Percentiles rank a stretch among this genome's conserved stretches.
phyloP scores from a whole-genome alignment of 2,113 vertebrate genomes.

The Seriola rivoliana region DNA sequence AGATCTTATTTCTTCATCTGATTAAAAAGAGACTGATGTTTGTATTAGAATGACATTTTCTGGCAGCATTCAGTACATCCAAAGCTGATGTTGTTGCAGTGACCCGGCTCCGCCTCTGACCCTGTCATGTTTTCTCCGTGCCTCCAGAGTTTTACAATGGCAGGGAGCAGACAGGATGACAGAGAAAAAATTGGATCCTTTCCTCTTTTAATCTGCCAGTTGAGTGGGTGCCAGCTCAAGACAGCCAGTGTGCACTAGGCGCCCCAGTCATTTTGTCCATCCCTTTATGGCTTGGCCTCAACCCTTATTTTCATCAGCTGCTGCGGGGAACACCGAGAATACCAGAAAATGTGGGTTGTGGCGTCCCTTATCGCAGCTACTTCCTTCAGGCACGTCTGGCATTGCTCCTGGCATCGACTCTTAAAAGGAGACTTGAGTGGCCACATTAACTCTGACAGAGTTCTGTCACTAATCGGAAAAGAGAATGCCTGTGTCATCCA shows the following conservation, averaged over 20 bases:
- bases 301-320: constrained; percentile 48
- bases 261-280: constrained; percentile 75
- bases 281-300: constrained; percentile 66
- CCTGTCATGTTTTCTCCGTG: constrained; percentile 45
- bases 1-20: constrained; percentile 39
- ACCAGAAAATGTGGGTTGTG: constrained; percentile 40
- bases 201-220: constrained; percentile 76
- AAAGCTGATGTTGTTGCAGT: constrained; percentile 27
- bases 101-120: constrained; percentile 35
- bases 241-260: constrained; percentile 64
- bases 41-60: constrained; percentile 32
- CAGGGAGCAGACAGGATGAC: constrained; percentile 57
- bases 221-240: constrained; percentile 77
- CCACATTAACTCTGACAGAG: not conserved
- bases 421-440: not conserved
- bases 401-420: constrained; percentile 34
- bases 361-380: constrained; percentile 33
- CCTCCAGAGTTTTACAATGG: constrained; percentile 52
- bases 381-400: constrained; percentile 28
- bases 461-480: constrained; percentile 21
- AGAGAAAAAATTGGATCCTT: constrained; percentile 73
- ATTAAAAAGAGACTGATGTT: constrained; percentile 51
- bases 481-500: not conserved
- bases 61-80: not conserved
- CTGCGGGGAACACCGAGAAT: constrained; percentile 53